phyloP scores from a whole-genome alignment of 2,113 vertebrate species.

The Hyperopisus bebe region DNA sequence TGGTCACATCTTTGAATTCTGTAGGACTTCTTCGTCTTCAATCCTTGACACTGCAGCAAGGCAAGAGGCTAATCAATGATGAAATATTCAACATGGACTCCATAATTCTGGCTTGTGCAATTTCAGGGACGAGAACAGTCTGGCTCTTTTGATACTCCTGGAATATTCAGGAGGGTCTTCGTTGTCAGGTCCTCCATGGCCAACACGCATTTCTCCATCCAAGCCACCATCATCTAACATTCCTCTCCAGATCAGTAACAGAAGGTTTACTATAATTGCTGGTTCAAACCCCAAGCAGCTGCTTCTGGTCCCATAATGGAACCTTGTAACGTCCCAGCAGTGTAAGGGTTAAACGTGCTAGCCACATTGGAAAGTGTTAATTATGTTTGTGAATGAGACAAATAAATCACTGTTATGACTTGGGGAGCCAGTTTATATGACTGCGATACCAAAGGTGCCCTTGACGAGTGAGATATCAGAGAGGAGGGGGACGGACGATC shows the following conservation, averaged over 20 bases:
- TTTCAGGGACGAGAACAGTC: background rate
- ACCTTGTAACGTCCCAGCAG: background rate
- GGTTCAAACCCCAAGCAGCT: background rate
- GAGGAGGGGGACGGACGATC: background rate
- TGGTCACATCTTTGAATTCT: background rate
- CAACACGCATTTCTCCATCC: background rate
- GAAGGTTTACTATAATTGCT: background rate
- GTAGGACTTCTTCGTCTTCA: background rate
- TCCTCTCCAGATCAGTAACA: background rate
- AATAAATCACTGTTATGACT: background rate
- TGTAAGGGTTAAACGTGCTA: background rate
- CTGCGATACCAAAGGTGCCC: conserved; percentile 1
- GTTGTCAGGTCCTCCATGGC: background rate
- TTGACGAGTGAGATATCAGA: background rate
- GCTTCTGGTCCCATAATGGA: background rate
- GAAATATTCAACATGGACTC: background rate
- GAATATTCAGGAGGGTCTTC: background rate
- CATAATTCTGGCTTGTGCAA: background rate
- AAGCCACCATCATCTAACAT: background rate
- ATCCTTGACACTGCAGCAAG: background rate
- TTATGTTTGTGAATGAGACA: background rate
- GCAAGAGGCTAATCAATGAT: background rate
- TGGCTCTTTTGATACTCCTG: background rate
- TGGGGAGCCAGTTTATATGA: background rate
- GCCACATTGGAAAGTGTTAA: background rate